Evolutionary conservation across 2,888 invertebrate species (phyloP), one percentile per base, ranked within the genome.

Genomic region (Molanna angustata): DNA sequence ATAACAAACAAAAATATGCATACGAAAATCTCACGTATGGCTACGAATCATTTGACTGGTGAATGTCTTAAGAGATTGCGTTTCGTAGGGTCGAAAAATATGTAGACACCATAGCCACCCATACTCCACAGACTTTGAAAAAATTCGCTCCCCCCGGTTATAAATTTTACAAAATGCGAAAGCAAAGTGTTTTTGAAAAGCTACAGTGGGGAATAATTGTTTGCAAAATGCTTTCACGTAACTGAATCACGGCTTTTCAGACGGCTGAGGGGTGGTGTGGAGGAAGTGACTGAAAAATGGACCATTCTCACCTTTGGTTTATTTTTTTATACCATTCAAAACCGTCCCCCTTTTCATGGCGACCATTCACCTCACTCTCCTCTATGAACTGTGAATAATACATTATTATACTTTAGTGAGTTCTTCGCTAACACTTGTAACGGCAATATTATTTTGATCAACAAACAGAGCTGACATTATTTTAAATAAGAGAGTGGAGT

Each of bases 111-210:
- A 9, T 17, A 14, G 37, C 7, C 18, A 17, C 37, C 37, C 37
- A n/a, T n/a, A n/a, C 37, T 37, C 7, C 37, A 16, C 37, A 11
- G 37, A 11, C 17, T 16, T 14, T 9, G 37, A 11, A 27, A 3
- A 16, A 4, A 37, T 16, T 37, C 37, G 45, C 42, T 49, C 49
- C 27, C 39, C 45, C 47, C 19, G 14, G 48, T 33, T 47, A 48
- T 54, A 49, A 54, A 49, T 49, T 49, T 49, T 27, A 49, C 22
- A 44, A 49, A 54, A 49, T 48, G 35, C 37, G 54, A 53, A 47
- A 53, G 43, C 41, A 42, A 43, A 43, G 49, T 49, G 40, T 49
- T 43, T 49, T 49, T 43, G 49, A 45, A 45, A 44, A 40, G 49
- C 37, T 49, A 32, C 48, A 21, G 44, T 13, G 48, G 21, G 39